Evolutionary conservation across 2,113 vertebrate species (phyloP), one percentile per base, ranked within the genome.

Genomic region (Percopsis transmontana): DNA sequence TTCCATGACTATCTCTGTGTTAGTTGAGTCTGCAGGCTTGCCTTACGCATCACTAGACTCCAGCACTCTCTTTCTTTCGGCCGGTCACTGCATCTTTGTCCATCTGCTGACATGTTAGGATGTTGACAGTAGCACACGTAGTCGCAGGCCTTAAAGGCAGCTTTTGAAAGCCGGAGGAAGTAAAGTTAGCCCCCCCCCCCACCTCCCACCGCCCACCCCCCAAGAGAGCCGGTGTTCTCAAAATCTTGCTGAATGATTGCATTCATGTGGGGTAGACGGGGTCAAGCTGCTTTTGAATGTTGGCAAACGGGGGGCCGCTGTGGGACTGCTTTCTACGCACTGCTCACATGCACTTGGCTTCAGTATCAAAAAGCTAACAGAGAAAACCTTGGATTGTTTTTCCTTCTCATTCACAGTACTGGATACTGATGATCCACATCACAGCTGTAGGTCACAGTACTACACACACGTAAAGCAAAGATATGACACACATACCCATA

Each of bases 381-480:
- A 76, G 76, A 85, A 41, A 64, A 76, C 64, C 62, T 76, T 76
- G 62, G 80, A 85, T 83, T 77, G 79, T 86, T 83, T 82, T 78
- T 82, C 62, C 66, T 72, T 48, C 70, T 78, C 68, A 63, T 73
- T 78, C 71, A 62, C 66, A 62, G 61, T 48, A 77, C 76, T 77
- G 64, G 58, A 79, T 73, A 10, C 64, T 68, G 56, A 64, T 81
- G 77, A 85, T 78, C 70, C 75, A 61, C 64, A 85, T 72, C 80
- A 51, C 80, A 85, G 81, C 77, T 85, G 87, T 44, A 86, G 71
- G 77, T 80, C 72, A 66, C 40, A 65, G 58, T 67, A 64, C 11
- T 21, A 50, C 58, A 9, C 54, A n/a, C 20, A 19, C 40, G 23
- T 61, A 41, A 47, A 19, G 54, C 13, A 52, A 24, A 58, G 2